A percentile compares a stretch with the other conserved stretches of the same genome.
phyloP scores from a whole-genome alignment of 2,113 vertebrate genomes.

The Melanostigma gelatinosum region DNA sequence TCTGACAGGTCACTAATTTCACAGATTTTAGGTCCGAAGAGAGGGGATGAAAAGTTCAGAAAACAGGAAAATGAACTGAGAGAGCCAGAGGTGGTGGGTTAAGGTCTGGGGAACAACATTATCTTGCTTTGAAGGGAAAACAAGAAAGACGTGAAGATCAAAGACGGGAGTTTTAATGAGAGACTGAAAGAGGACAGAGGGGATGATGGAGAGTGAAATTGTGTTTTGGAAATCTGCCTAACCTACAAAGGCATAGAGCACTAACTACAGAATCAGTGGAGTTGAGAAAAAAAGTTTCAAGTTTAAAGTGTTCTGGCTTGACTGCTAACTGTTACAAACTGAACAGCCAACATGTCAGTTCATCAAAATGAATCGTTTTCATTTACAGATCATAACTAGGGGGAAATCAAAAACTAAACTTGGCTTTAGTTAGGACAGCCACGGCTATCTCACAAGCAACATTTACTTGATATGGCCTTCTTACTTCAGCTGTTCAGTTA shows the following conservation, averaged over 20 bases:
- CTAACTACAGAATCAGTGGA: background rate
- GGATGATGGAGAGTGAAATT: conserved; percentile 11
- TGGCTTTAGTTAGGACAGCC: background rate
- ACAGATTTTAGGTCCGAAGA: conserved; percentile 70
- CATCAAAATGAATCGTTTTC: background rate
- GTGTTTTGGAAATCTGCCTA: conserved; percentile 45
- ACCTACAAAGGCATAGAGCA: background rate
- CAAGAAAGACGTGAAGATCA: conserved; percentile 16
- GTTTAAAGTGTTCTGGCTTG: background rate
- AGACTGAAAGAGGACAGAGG: conserved; percentile 1
- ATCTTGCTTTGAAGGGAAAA: conserved; percentile 21
- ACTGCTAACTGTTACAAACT: background rate
- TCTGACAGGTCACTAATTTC: conserved; percentile 87
- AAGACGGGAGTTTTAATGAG: conserved; percentile 51
- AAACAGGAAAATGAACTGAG: conserved; percentile 53
- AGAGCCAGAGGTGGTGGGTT: conserved; percentile 29
- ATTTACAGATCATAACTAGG: background rate
- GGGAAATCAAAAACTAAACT: background rate
- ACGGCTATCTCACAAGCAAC: background rate
- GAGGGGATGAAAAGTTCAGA: conserved; percentile 64
- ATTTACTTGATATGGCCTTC: background rate
- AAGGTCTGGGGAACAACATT: conserved; percentile 34
- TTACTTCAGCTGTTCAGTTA: background rate
- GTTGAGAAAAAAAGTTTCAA: background rate
- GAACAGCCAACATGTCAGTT: background rate